These are phyloP conservation scores for Perdita meconis DNA, from an alignment of 2,888 invertebrate genomes.

Conservation along the genomic window DNA sequence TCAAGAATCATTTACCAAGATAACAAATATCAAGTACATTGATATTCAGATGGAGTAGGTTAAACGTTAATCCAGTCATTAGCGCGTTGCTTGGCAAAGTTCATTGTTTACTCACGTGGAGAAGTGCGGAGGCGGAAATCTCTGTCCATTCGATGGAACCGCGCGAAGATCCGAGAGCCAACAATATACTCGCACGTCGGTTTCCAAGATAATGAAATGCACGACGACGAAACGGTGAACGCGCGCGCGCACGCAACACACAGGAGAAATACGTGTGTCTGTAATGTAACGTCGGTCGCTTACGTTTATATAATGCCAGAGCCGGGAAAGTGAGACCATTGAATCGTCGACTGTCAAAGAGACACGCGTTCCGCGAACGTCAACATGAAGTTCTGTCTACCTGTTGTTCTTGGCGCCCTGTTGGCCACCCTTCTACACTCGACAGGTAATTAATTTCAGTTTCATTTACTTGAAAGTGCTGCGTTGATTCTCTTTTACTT, in stretches of 20 bases:
- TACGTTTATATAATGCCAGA: constrained; percentile 78
- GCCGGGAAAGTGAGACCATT: constrained; percentile 77
- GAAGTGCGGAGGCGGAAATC: constrained; percentile 47
- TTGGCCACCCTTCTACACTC: constrained; percentile 53
- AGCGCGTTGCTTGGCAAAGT: not conserved
- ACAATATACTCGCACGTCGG: constrained; percentile 32
- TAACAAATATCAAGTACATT: not conserved
- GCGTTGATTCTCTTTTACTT: no score
- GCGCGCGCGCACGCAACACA: constrained; percentile 25
- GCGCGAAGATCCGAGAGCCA: constrained; percentile 19
- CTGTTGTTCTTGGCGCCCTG: constrained; percentile 59
- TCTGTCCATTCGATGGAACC: constrained; percentile 30
- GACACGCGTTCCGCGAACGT: constrained; percentile 51
- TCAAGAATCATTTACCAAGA: no score
- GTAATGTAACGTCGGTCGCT: constrained; percentile 57
- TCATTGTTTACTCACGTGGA: constrained; percentile 32
- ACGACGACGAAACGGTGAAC: constrained; percentile 38
- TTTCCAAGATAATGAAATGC: constrained; percentile 63
- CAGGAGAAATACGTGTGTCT: constrained; percentile 30
- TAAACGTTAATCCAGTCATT: constrained; percentile 33
- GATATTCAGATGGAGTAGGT: constrained; percentile 9
- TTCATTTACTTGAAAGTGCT: not conserved
- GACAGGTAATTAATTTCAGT: constrained; percentile 62
- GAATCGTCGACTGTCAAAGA: constrained; percentile 77
- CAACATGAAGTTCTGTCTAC: constrained; percentile 62